Evolutionary conservation across 2,888 invertebrate genomes (phyloP).

Genomic region (Dugesia japonica): DNA sequence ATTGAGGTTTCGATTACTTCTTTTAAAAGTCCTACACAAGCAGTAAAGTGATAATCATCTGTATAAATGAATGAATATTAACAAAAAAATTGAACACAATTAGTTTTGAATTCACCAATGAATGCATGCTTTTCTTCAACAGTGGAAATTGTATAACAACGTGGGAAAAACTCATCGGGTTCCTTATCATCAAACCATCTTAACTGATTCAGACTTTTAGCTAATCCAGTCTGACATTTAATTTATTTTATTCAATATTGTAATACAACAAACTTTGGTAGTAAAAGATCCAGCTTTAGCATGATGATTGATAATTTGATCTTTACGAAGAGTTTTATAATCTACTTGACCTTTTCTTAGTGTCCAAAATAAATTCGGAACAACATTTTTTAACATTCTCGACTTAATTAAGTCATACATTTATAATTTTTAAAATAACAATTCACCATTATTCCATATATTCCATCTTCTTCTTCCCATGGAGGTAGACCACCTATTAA

Average conservation of each 20-base stretch:
- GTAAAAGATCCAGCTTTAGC: constrained; percentile 63
- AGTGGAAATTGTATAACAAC: constrained; percentile 61
- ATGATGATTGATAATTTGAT: constrained; percentile 64
- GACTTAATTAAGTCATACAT: constrained; percentile 39
- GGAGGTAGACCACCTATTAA: constrained; percentile 39
- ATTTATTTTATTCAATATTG: neutral
- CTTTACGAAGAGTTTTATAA: constrained; percentile 55
- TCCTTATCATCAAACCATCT: constrained; percentile 46
- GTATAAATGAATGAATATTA: constrained; percentile 42
- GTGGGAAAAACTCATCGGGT: constrained; percentile 64
- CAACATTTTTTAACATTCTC: constrained; percentile 44
- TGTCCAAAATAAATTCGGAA: constrained; percentile 68
- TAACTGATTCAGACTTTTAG: constrained; percentile 37
- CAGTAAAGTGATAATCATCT: constrained; percentile 73
- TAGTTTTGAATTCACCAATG: constrained; percentile 36
- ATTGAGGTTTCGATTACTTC: neutral
- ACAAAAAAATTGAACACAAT: neutral
- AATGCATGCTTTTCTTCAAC: constrained; percentile 39
- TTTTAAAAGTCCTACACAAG: constrained; percentile 67
- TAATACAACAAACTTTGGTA: constrained; percentile 58
- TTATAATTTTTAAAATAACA: neutral
- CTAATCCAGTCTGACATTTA: constrained; percentile 37
- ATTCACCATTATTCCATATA: constrained; percentile 47
- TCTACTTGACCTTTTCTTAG: constrained; percentile 67
- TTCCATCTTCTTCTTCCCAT: constrained; percentile 48